These are phyloP conservation scores for Noctuana brunneofusca DNA, from an alignment of 2,888 invertebrate genomes.

Conservation along the genomic window DNA sequence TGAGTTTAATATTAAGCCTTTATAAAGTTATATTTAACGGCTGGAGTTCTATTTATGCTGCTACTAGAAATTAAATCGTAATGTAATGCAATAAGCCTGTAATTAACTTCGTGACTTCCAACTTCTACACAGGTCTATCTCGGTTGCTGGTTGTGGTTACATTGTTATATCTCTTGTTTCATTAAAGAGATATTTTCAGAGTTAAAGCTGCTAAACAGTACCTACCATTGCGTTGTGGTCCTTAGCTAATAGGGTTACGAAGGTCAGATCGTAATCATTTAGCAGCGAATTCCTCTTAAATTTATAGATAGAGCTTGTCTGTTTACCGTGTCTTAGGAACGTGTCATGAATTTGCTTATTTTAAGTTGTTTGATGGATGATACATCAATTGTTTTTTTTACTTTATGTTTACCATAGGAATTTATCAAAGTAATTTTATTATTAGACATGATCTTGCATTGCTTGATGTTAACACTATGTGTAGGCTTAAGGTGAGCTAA, in stretches of 20 bases:
- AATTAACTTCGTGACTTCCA: constrained; percentile 11
- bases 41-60: constrained; percentile 7
- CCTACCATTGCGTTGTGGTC: constrained; percentile 31
- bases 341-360: neutral
- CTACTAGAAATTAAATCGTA: constrained; percentile 5
- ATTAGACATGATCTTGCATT: neutral
- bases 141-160: constrained; percentile 27
- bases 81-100: constrained; percentile 7
- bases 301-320: constrained; percentile 20
- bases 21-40: constrained; percentile 1
- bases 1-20: constrained; percentile 22
- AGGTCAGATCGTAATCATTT: constrained; percentile 29
- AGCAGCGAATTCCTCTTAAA: constrained; percentile 27
- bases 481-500: neutral
- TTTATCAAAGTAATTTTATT: constrained; percentile 3
- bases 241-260: constrained; percentile 32
- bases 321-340: neutral
- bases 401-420: neutral
- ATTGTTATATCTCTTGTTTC: constrained; percentile 30
- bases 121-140: constrained; percentile 20
- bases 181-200: constrained; percentile 30
- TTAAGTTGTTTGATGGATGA: neutral
- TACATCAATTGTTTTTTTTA: neutral
- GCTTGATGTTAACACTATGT: no score
- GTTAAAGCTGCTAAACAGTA: constrained; percentile 11